Conservation (phyloP, 2,113 vertebrate species). For the Dicerorhinus sumatrensis region DNA sequence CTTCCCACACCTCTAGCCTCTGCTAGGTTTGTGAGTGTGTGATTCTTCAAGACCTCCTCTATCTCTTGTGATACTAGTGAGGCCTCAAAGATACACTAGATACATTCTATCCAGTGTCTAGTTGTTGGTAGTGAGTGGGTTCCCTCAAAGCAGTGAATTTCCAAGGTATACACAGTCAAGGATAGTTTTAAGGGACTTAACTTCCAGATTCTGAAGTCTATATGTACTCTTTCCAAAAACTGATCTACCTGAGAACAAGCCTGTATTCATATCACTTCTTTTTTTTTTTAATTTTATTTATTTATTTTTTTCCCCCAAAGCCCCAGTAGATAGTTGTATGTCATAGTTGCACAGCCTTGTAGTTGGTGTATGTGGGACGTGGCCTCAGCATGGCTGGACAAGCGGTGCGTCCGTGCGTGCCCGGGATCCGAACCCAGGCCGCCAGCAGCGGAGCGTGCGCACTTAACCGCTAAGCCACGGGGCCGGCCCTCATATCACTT, state of each 20-base stretch:
- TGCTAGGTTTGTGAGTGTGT: not conserved
- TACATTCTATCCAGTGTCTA: not conserved
- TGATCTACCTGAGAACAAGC: not conserved
- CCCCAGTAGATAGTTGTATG: no score
- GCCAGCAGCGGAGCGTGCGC: no score
- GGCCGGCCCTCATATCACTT: not conserved
- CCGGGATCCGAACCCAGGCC: no score
- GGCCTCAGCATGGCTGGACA: no score
- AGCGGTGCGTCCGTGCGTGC: no score
- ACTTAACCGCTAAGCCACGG: no score
- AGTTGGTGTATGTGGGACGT: no score
- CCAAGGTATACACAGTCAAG: not conserved
- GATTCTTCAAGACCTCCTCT: not conserved
- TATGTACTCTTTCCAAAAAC: not conserved
- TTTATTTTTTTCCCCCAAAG: no score
- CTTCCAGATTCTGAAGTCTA: not conserved
- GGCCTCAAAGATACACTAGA: not conserved
- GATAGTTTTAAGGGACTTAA: not conserved
- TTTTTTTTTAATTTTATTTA: no score
- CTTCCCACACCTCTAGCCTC: not conserved
- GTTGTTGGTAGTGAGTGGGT: not conserved
- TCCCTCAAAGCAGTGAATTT: not conserved
- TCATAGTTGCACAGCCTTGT: no score
- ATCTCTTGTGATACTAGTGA: not conserved
- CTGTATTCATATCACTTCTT: not conserved